Conservation (phyloP, 2,113 vertebrate genomes). For the Ophthalmolycus amberensis region DNA sequence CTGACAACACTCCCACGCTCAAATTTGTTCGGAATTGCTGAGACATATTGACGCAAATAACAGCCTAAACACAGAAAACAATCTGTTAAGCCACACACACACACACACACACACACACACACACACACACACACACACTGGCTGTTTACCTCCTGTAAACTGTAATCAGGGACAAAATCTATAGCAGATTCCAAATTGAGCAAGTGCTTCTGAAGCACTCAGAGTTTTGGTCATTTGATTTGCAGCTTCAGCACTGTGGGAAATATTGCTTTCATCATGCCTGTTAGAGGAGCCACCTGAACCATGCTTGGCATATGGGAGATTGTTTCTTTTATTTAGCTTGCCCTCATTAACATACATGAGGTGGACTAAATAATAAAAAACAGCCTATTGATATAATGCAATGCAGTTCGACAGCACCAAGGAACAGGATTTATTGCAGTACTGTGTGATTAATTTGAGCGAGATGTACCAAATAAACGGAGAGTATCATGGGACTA, state of each 20-base stretch:
- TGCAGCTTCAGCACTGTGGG: not conserved
- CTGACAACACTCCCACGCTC: constrained; percentile 52
- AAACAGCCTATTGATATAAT: not conserved
- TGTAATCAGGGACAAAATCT: constrained; percentile 31
- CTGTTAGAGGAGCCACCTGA: not conserved
- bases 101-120: not conserved
- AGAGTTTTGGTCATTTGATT: not conserved
- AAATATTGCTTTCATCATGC: not conserved
- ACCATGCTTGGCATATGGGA: not conserved
- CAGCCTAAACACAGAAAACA: constrained; percentile 57
- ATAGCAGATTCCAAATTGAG: constrained; percentile 20
- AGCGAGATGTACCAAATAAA: not conserved
- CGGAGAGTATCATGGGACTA: not conserved
- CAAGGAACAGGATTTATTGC: not conserved
- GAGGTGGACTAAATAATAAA: not conserved
- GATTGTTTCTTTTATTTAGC: not conserved
- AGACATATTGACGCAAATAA: constrained; percentile 66
- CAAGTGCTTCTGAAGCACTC: constrained; percentile 25
- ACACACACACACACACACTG: constrained; percentile 8
- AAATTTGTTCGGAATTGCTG: constrained; percentile 41
- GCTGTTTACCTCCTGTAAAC: constrained; percentile 10
- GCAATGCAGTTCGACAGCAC: not conserved
- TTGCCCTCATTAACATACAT: not conserved
- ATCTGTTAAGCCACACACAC: constrained; percentile 36
- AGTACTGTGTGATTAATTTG: not conserved